Base-by-base conservation (phyloP, 1,140 invertebrate genomes). In the Cydia amplana region DNA sequence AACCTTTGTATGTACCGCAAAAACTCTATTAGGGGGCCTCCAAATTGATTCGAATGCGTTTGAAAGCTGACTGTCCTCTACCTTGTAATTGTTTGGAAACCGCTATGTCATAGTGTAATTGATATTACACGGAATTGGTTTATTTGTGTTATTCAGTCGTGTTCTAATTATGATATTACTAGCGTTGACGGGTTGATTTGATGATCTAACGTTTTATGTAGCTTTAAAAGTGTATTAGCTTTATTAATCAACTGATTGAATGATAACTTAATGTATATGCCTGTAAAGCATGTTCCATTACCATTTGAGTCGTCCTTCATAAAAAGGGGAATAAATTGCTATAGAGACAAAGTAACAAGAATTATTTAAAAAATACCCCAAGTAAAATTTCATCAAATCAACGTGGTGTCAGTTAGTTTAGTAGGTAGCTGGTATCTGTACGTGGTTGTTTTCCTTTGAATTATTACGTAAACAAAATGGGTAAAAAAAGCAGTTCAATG, bases 31-130 rank as follows among this genome's bases (percentile, higher is more conserved):
- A 67, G 28, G 12, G 64, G 28, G 25, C 23, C 4, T 36, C 28
- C 7, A 70, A 70, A 70, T 70, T 70, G 36, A 70, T 40, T 67
- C 65, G 28, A n/a, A 18, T 70, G 28, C 32, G 65, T 36, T 70
- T 40, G 36, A 70, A 60, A 60, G 18, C 51, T 9, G 43, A 46
- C 43, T 23, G 20, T 60, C 55, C 55, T 4, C n/a, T 55, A 60
- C 55, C 23, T 10, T 60, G 55, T 60, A 23, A 49, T 51, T 51
- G 49, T 51, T 18, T 51, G 49, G 4, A n/a, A 60, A 23, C 23
- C 55, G 55, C 55, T 2, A 5, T 12, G 55, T 60, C 55, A 60
- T 4, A 7, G 6, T 23, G 18, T 60, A 20, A 60, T 60, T 55
- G 51, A 46, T 46, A 46, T 55, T 18, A 55, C 51, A 55, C 7